These are phyloP conservation scores for Lagopus leucura DNA, from an alignment of 2,113 vertebrate species.

Conservation along the genomic window DNA sequence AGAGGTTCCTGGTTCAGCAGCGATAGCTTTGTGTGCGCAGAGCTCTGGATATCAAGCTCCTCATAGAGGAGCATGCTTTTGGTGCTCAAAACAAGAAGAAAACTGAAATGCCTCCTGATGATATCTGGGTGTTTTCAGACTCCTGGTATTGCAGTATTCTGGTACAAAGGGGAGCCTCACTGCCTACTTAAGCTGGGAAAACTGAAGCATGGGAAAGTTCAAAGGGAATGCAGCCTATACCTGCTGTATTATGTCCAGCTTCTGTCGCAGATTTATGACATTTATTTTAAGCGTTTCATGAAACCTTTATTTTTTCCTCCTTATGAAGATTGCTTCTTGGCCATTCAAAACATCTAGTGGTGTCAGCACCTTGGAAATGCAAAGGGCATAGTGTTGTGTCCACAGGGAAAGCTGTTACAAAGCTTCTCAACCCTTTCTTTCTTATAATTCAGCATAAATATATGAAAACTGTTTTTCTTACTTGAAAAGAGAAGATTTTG, in stretches of 20 bases:
- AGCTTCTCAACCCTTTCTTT: neutral
- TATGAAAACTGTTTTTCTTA: neutral
- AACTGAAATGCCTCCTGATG: neutral
- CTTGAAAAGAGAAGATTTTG: neutral
- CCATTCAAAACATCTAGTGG: neutral
- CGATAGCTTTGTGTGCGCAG: neutral
- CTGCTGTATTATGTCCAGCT: neutral
- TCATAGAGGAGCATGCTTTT: neutral
- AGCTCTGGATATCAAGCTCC: neutral
- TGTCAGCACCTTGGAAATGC: neutral
- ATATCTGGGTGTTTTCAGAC: neutral
- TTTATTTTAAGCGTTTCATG: neutral
- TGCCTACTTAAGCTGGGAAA: neutral
- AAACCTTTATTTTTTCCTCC: neutral
- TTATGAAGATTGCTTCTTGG: neutral
- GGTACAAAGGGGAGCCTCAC: neutral
- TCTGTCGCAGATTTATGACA: neutral
- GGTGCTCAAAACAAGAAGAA: neutral
- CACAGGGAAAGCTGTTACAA: neutral
- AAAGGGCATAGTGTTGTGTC: neutral
- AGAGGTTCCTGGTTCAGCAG: neutral
- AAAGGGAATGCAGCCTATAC: neutral
- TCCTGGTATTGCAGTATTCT: neutral
- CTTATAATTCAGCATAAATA: neutral
- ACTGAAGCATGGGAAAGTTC: neutral